These are phyloP conservation scores for Erannis defoliaria DNA, from an alignment of 2,888 invertebrate genomes.

Conservation along the genomic window DNA sequence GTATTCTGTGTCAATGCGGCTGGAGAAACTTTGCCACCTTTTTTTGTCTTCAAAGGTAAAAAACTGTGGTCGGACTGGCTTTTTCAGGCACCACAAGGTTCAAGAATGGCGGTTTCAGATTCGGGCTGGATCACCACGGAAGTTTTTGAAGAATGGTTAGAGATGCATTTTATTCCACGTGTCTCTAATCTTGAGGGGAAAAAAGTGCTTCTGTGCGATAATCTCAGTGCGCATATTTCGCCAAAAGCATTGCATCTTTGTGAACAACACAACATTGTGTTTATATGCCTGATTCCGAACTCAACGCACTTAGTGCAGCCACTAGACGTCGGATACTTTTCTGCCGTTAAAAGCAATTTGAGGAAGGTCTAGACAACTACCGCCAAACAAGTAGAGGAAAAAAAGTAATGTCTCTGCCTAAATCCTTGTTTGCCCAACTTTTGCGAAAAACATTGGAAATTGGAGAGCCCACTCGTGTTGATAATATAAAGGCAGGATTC, in stretches of 20 bases:
- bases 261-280: conserved; percentile 12
- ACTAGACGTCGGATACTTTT: conserved; percentile 21
- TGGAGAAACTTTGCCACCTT: conserved; percentile 3
- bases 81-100: background rate
- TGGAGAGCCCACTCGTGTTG: background rate
- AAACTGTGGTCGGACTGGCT: conserved; percentile 7
- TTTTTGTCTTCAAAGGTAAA: conserved; percentile 2
- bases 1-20: background rate
- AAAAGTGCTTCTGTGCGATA: conserved; percentile 19
- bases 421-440: background rate
- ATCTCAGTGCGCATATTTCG: conserved; percentile 18
- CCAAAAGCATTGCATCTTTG: conserved; percentile 14
- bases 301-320: conserved; percentile 22
- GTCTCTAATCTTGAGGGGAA: too few relatives aligned
- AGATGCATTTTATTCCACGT: too few relatives aligned
- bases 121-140: conserved; percentile 9
- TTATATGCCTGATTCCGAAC: conserved; percentile 21
- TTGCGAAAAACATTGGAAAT: too few relatives aligned
- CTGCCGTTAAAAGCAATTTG: conserved; percentile 14
- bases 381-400: background rate
- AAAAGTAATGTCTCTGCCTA: background rate
- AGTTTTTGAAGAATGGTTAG: too few relatives aligned
- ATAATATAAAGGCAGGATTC: conserved; percentile 31
- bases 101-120: conserved; percentile 9
- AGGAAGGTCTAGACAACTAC: conserved; percentile 8